A percentile compares a stretch with the other conserved stretches of the same genome.
These are phyloP conservation scores for Xiphophorus couchianus DNA, from an alignment of 2,113 vertebrate species.

Conservation along the genomic window DNA sequence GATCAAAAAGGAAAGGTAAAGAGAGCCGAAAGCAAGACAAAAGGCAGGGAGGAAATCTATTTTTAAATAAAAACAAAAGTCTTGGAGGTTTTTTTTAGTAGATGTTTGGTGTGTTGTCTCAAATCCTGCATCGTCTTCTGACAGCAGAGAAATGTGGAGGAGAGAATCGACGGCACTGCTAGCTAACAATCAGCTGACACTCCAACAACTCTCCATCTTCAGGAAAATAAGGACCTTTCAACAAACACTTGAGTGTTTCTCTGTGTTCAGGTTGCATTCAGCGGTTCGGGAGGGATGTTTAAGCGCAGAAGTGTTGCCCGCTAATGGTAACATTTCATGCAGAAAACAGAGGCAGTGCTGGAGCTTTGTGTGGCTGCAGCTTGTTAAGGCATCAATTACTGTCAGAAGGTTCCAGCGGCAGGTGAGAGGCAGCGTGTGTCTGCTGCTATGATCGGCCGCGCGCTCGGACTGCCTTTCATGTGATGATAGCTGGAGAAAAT, in stretches of 20 bases:
- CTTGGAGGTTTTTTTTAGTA: slow-evolving; percentile 18
- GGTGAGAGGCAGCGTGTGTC: slow-evolving; percentile 27
- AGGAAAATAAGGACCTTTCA: slow-evolving; percentile 18
- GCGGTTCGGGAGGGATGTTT: slow-evolving; percentile 26
- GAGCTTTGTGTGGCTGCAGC: slow-evolving; percentile 22
- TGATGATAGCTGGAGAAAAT: neutral
- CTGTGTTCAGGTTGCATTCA: neutral
- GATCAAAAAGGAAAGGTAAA: slow-evolving; percentile 23
- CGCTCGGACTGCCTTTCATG: slow-evolving; percentile 22
- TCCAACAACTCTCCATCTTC: slow-evolving; percentile 22
- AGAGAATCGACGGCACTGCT: slow-evolving; percentile 15
- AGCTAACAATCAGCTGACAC: slow-evolving; percentile 29
- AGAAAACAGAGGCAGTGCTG: slow-evolving; percentile 37
- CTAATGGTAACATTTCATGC: slow-evolving; percentile 35
- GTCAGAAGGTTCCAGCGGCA: slow-evolving; percentile 30
- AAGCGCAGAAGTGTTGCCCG: slow-evolving; percentile 11
- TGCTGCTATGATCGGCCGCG: slow-evolving; percentile 29
- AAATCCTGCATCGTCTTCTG: slow-evolving; percentile 52
- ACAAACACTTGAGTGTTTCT: slow-evolving; percentile 25
- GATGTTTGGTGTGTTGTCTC: slow-evolving; percentile 26
- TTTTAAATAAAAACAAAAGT: slow-evolving; percentile 50
- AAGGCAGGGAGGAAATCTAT: slow-evolving; percentile 21
- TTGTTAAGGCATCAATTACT: slow-evolving; percentile 48
- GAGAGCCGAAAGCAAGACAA: neutral
- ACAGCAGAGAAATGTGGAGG: slow-evolving; percentile 8